A percentile compares a stretch with the other conserved stretches of the same genome.
These are phyloP conservation scores for Mormyrus iriodes DNA, from an alignment of 2,113 vertebrate genomes.

Conservation along the genomic window DNA sequence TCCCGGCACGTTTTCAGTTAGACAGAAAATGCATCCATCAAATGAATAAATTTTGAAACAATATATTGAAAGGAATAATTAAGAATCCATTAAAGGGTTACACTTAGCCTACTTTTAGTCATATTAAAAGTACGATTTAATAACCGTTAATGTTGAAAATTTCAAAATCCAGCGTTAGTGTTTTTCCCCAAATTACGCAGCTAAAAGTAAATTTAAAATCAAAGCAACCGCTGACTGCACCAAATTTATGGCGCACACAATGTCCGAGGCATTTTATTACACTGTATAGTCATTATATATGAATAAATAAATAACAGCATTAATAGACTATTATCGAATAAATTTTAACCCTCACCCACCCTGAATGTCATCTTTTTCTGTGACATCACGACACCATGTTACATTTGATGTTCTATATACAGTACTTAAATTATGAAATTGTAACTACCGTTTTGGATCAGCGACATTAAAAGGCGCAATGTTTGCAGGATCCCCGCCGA, in stretches of 20 bases:
- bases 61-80: background rate
- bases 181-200: background rate
- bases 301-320: background rate
- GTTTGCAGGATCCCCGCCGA: background rate
- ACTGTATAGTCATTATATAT: background rate
- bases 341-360: background rate
- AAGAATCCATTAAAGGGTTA: background rate
- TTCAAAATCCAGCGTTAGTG: background rate
- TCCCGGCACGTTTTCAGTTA: background rate
- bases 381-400: background rate
- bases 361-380: background rate
- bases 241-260: background rate
- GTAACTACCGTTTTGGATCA: background rate
- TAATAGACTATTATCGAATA: background rate
- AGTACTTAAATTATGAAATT: background rate
- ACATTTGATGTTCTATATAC: background rate
- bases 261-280: background rate
- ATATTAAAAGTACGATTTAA: background rate
- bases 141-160: background rate
- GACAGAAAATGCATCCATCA: background rate
- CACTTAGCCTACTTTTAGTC: background rate
- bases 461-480: background rate
- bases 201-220: background rate
- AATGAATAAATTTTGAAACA: background rate
- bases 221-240: background rate